These are phyloP conservation scores for Hyposoter didymator DNA, from an alignment of 2,888 invertebrate genomes.

Conservation along the genomic window DNA sequence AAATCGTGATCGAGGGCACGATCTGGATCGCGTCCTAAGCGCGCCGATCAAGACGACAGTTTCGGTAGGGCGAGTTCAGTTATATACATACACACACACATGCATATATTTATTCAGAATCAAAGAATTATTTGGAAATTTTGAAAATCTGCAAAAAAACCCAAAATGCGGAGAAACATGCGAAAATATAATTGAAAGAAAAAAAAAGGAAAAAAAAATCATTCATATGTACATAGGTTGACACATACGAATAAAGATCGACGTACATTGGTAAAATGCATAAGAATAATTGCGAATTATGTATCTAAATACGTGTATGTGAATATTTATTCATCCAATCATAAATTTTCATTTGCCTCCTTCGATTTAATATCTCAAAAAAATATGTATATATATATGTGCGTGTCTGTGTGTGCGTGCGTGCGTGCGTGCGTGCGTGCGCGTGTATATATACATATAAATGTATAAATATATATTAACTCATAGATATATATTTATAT, in stretches of 20 bases:
- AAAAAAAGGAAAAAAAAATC: not conserved
- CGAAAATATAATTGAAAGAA: not conserved
- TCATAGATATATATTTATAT: not conserved
- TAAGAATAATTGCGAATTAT: too few relatives aligned
- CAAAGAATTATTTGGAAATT: not conserved
- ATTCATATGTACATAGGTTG: not conserved
- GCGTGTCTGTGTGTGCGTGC: not conserved
- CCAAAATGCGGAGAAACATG: not conserved
- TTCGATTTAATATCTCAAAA: not conserved
- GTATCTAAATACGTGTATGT: too few relatives aligned
- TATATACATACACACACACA: conserved; percentile 1
- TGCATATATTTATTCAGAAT: not conserved
- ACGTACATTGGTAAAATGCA: too few relatives aligned
- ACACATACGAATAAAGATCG: not conserved
- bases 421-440: conserved; percentile 3
- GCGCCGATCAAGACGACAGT: conserved; percentile 63
- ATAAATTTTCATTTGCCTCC: not conserved
- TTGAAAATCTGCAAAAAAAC: not conserved
- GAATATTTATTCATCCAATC: not conserved
- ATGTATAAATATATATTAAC: not conserved
- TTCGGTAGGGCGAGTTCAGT: conserved; percentile 58
- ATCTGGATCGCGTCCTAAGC: conserved; percentile 67
- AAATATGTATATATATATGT: conserved; percentile 3
- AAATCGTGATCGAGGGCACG: conserved; percentile 71
- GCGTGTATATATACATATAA: conserved; percentile 3